phyloP scores from a whole-genome alignment of 2,113 vertebrate species.

The Phyllostomus hastatus region DNA sequence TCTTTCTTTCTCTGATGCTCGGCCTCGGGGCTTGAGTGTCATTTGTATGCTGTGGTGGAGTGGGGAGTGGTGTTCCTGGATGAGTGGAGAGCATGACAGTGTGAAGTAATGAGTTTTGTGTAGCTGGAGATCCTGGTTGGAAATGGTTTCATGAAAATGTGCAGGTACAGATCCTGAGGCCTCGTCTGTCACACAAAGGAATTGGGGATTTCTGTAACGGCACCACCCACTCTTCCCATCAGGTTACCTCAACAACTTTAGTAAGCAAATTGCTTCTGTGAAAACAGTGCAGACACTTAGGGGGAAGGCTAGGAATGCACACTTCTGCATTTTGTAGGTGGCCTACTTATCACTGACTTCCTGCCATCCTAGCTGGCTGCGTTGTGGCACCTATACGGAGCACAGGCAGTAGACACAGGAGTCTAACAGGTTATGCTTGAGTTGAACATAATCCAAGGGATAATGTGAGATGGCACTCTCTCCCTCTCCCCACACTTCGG shows the following conservation, averaged over 20 bases:
- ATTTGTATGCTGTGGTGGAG: background rate
- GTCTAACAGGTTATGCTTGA: background rate
- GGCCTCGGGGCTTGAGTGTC: fast-evolving
- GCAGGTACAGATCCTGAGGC: background rate
- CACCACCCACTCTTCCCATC: background rate
- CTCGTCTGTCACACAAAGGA: background rate
- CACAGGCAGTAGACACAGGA: background rate
- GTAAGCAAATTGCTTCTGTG: background rate
- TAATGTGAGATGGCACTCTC: background rate
- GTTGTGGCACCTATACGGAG: fast-evolving
- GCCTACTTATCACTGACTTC: background rate
- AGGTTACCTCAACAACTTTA: background rate
- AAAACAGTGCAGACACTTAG: background rate
- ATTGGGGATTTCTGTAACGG: background rate
- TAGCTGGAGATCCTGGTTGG: background rate
- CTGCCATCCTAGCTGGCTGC: background rate
- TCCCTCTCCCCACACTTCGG: background rate
- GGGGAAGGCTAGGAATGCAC: background rate
- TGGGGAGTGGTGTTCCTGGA: background rate
- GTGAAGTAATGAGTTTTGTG: background rate
- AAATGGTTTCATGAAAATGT: background rate
- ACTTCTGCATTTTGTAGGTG: background rate
- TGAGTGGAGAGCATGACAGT: background rate
- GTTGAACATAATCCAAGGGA: background rate
- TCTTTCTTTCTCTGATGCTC: background rate